Conservation (phyloP, 64 coral and sea anemone genomes). For the Actinia tenebrosa region DNA sequence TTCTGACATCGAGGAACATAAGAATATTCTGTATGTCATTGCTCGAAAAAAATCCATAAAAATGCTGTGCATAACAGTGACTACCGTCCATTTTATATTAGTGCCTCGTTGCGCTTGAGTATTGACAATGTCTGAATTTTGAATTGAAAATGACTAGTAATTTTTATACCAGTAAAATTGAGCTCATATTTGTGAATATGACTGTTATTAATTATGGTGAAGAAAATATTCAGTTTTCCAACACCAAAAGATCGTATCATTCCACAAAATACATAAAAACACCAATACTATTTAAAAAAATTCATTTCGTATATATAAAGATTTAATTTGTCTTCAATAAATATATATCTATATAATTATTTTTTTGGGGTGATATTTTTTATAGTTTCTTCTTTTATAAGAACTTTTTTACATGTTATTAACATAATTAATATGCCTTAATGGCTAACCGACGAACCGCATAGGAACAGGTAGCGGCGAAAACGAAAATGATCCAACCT, state of each 20-base stretch:
- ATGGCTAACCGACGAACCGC: conserved; percentile 1
- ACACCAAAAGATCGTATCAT: background rate
- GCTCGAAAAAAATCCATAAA: too few relatives aligned
- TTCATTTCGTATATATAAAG: background rate
- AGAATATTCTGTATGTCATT: too few relatives aligned
- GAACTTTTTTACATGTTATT: background rate
- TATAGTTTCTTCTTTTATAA: background rate
- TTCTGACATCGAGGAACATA: background rate
- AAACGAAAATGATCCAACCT: background rate
- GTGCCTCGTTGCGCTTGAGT: too few relatives aligned
- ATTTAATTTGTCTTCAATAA: conserved; percentile 3
- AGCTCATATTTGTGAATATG: too few relatives aligned
- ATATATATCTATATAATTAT: conserved; percentile 6
- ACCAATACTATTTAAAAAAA: background rate
- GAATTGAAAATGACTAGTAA: too few relatives aligned
- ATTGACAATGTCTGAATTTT: too few relatives aligned
- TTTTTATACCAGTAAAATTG: too few relatives aligned
- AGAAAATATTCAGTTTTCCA: background rate
- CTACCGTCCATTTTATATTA: too few relatives aligned
- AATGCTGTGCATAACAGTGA: too few relatives aligned
- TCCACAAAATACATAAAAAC: background rate
- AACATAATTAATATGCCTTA: background rate
- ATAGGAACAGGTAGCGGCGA: background rate
- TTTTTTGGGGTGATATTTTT: background rate
- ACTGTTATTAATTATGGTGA: too few relatives aligned